Conservation (phyloP, 2,113 vertebrate genomes). For the Herpailurus yagouaroundi region DNA sequence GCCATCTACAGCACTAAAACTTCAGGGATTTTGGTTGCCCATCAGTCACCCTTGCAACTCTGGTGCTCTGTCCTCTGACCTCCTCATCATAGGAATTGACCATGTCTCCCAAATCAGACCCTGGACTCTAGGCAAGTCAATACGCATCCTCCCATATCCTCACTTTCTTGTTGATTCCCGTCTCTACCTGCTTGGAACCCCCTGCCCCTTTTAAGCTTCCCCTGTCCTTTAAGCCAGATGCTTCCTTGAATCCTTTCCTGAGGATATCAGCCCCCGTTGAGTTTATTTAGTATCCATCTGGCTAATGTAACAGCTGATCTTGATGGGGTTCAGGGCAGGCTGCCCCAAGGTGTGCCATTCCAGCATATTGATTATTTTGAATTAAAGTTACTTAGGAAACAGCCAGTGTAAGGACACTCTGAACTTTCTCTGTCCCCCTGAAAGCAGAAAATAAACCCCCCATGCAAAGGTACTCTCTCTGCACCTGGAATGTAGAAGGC, state of each 20-base stretch:
- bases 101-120: not conserved
- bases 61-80: not conserved
- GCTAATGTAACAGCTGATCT: not conserved
- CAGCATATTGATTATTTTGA: not conserved
- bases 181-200: not conserved
- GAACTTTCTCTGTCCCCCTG: not conserved
- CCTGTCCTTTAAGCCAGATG: not conserved
- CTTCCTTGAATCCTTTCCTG: constrained; percentile 28
- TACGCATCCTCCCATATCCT: not conserved
- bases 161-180: not conserved
- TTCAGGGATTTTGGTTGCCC: not conserved
- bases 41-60: not conserved
- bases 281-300: not conserved
- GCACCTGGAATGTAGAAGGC: not conserved
- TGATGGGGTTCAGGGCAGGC: not conserved
- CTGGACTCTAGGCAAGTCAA: not conserved
- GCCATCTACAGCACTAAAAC: not conserved
- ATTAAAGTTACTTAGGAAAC: not conserved
- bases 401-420: not conserved
- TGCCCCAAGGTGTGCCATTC: not conserved
- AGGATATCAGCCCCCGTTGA: not conserved
- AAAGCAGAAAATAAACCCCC: not conserved
- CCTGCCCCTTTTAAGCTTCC: not conserved
- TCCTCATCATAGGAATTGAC: not conserved
- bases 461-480: not conserved